These are phyloP conservation scores for Hipparchia semele DNA, from an alignment of 2,888 invertebrate genomes.

Conservation along the genomic window DNA sequence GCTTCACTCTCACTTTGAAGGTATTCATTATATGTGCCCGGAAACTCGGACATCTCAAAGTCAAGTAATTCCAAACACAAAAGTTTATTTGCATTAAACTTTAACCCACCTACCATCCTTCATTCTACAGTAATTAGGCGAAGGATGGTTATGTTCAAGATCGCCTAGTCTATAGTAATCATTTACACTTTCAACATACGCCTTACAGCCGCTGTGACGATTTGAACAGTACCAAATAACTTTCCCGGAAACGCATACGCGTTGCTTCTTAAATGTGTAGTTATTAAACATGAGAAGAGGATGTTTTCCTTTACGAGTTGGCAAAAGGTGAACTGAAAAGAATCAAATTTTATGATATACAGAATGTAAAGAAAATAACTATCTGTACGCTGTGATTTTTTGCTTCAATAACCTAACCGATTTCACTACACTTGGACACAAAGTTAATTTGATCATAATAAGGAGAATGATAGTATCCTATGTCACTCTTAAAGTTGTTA, in stretches of 20 bases:
- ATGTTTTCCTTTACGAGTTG: conserved; percentile 35
- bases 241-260: conserved; percentile 30
- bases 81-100: conserved; percentile 23
- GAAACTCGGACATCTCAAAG: too few species aligned
- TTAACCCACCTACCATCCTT: conserved; percentile 46
- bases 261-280: conserved; percentile 40
- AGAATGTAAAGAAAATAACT: too few species aligned
- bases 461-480: too few species aligned
- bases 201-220: conserved; percentile 39
- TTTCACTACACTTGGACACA: too few species aligned
- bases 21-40: too few species aligned
- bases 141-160: conserved; percentile 49
- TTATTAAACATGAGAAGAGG: conserved; percentile 40
- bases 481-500: too few species aligned
- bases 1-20: too few species aligned
- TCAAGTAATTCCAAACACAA: too few species aligned
- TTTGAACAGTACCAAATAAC: conserved; percentile 43
- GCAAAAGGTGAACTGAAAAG: conserved; percentile 38
- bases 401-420: too few species aligned
- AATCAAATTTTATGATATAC: background rate
- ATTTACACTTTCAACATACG: conserved; percentile 32
- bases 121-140: conserved; percentile 42
- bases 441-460: too few species aligned
- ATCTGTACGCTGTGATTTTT: too few species aligned
- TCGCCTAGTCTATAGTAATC: conserved; percentile 27